These are phyloP conservation scores for Sebastes fasciatus DNA, from an alignment of 2,113 vertebrate species.

Conservation along the genomic window DNA sequence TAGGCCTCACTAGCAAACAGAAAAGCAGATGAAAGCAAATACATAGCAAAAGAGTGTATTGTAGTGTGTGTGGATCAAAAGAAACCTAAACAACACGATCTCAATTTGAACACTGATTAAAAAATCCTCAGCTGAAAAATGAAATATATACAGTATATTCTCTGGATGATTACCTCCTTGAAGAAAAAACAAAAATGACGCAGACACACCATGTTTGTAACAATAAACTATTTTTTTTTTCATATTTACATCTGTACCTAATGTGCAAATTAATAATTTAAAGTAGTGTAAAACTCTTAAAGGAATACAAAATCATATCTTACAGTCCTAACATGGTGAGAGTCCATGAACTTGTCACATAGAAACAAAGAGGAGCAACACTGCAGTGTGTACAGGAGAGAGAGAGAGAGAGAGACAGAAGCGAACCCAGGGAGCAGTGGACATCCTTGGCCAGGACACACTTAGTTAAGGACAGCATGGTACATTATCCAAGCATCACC, in stretches of 20 bases:
- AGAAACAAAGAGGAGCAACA: constrained; percentile 79
- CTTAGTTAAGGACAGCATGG: constrained; percentile 79
- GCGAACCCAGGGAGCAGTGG: constrained; percentile 81
- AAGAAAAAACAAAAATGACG: constrained; percentile 81
- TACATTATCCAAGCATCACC: constrained; percentile 77
- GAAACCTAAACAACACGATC: not conserved
- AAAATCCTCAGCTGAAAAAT: constrained; percentile 8
- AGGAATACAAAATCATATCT: constrained; percentile 85
- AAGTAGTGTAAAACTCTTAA: constrained; percentile 86
- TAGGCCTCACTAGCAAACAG: not conserved
- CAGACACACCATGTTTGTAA: constrained; percentile 86
- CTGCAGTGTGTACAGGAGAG: constrained; percentile 78
- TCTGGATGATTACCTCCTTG: not conserved
- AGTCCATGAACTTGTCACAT: constrained; percentile 81
- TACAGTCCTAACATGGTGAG: constrained; percentile 83
- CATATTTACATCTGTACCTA: constrained; percentile 86
- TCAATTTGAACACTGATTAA: not conserved
- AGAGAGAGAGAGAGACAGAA: constrained; percentile 81
- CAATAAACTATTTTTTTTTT: constrained; percentile 87
- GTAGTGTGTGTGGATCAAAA: not conserved
- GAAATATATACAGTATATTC: not conserved
- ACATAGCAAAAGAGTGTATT: not conserved
- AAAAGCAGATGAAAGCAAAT: not conserved
- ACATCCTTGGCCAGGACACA: constrained; percentile 85
- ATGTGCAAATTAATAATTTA: constrained; percentile 90